Evolutionary conservation across 2,113 vertebrate species (phyloP), one percentile per base, ranked within the genome.

Genomic region (Naja naja): DNA sequence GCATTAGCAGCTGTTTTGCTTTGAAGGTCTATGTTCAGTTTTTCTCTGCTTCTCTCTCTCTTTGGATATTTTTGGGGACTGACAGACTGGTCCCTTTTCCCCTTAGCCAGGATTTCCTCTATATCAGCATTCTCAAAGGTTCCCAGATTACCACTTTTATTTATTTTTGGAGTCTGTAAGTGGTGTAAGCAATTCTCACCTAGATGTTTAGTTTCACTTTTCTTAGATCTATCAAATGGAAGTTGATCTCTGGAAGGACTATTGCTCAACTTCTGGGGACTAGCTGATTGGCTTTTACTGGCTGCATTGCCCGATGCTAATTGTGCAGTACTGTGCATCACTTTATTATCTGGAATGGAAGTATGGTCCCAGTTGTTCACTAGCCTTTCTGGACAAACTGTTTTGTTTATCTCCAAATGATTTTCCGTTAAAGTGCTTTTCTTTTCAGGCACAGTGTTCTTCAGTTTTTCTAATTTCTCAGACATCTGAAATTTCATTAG

Each of bases 51-150:
- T 93, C 94, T 97, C 23, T 94, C 98, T 55, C 94, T 96, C 93
- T 96, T 85, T 0, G 96, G 96, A 92, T 94, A 95, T 95, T 98
- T 98, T 20, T 95, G 98, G 3, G 98, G 98, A 95, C 98, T 98
- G 1, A 96, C 93, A 93, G 98, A 97, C 30, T 92, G 91, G 5
- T 95, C 97, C 54, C 10, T 92, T 49, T 88, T 92, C 93, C 93
- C 95, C 16, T 89, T 22, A 85, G 22, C 89, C 9, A 4, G 12
- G 12, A 95, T 96, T 25, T 74, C 96, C 22, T 39, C 94, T 88
- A 92, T 93, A 11, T 93, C 95, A 1, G 23, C 94, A 89, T 93
- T 92, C n/a, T 86, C 49, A 64, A 92, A 91, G 1, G 0, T 55
- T 54, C 94, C 95, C 85, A 94, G 6, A 81, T 58, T 91, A 95